Percentiles rank a stretch among this genome's conserved stretches.
Evolutionary conservation across 1,140 invertebrate species (phyloP).

Genomic region (Ceratina australensis): DNA sequence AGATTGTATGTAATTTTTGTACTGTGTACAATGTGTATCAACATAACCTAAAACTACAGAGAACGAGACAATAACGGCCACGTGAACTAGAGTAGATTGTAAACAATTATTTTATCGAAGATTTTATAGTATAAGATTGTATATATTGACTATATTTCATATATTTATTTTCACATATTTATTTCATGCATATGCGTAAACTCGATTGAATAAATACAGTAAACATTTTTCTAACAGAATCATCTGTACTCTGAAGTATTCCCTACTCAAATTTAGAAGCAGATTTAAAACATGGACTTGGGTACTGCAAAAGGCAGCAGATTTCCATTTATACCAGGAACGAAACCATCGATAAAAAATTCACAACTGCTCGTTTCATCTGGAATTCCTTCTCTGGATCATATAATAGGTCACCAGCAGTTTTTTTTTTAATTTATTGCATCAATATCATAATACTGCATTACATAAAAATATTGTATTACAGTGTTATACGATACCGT

Average conservation of each 20-base stretch:
- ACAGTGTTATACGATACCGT: too few relatives aligned
- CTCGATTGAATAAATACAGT: not conserved
- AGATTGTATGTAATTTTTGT: too few relatives aligned
- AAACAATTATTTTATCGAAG: not conserved
- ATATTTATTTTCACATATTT: not conserved
- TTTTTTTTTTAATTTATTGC: slow-evolving; percentile 51
- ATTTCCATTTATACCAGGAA: slow-evolving; percentile 81
- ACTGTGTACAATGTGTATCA: too few relatives aligned
- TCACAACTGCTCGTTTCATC: slow-evolving; percentile 85
- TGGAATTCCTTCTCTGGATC: slow-evolving; percentile 86
- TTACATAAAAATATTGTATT: slow-evolving; percentile 35
- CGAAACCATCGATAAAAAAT: slow-evolving; percentile 84
- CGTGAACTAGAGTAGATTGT: not conserved
- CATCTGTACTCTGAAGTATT: not conserved
- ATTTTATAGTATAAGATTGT: not conserved
- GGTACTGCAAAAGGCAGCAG: slow-evolving; percentile 38
- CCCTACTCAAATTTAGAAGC: not conserved
- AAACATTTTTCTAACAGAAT: not conserved
- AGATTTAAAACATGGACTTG: slow-evolving; percentile 40
- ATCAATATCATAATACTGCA: slow-evolving; percentile 55
- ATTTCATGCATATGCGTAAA: not conserved
- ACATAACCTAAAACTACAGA: slow-evolving; percentile 20
- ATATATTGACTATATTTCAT: too few relatives aligned
- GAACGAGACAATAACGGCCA: not conserved
- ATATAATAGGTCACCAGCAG: slow-evolving; percentile 81